Conservation (phyloP, 1,140 invertebrate genomes). For the Eufriesea mexicana region DNA sequence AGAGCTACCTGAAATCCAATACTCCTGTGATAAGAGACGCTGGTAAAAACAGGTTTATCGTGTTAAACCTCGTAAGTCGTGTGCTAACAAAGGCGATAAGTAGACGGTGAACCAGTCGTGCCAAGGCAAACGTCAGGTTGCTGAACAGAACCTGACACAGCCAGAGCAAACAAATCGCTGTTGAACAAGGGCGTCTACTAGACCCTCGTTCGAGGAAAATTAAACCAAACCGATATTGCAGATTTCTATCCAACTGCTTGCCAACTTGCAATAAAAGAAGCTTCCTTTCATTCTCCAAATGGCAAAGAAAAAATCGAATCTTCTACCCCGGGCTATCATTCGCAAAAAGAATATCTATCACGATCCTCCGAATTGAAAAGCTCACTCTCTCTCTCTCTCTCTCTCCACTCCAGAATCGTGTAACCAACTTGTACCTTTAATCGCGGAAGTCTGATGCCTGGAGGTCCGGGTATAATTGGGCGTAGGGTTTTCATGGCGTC, state of each 20-base stretch:
- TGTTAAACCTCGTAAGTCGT: background rate
- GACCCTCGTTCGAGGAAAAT: background rate
- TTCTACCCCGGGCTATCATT: no score
- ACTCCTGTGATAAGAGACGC: background rate
- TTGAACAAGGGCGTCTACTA: background rate
- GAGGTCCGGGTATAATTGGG: slow-evolving; percentile 7
- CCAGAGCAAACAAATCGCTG: background rate
- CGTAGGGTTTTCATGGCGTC: slow-evolving; percentile 22
- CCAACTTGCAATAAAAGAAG: no score
- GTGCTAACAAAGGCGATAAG: background rate
- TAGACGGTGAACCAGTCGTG: background rate
- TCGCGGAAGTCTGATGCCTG: background rate
- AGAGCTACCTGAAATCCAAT: no score
- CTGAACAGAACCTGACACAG: background rate
- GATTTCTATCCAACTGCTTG: background rate
- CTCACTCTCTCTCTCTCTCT: no score
- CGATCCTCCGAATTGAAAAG: no score
- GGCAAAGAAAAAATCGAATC: no score
- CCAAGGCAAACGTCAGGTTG: background rate
- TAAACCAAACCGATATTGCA: background rate
- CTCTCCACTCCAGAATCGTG: background rate
- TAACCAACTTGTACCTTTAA: background rate
- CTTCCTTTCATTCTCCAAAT: no score
- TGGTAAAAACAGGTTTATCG: background rate
- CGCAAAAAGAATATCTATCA: no score